Percentiles rank a stretch among this genome's conserved stretches.
These are phyloP conservation scores for Chymomyza fuscimana DNA, from an alignment of 2,888 invertebrate species.

Conservation along the genomic window DNA sequence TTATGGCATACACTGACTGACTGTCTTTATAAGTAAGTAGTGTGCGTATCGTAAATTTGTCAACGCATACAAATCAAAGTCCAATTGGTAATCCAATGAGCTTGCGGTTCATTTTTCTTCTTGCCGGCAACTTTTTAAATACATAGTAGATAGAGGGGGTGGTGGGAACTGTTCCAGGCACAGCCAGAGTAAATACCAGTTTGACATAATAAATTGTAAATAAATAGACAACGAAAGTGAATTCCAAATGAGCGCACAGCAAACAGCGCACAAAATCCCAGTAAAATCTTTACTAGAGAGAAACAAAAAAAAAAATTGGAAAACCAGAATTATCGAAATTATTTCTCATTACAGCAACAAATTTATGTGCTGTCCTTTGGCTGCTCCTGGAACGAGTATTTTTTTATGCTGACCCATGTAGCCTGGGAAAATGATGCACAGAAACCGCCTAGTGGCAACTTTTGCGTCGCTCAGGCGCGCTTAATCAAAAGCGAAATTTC, in stretches of 20 bases:
- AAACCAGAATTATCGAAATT: slow-evolving; percentile 69
- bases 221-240: slow-evolving; percentile 70
- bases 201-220: slow-evolving; percentile 59
- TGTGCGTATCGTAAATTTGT: neutral
- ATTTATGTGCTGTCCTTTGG: slow-evolving; percentile 64
- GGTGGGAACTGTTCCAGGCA: neutral
- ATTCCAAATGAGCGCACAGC: slow-evolving; percentile 54
- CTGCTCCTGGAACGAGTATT: neutral
- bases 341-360: slow-evolving; percentile 69
- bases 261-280: slow-evolving; percentile 12
- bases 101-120: slow-evolving; percentile 54
- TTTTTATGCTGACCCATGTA: slow-evolving; percentile 12
- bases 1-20: slow-evolving; percentile 9
- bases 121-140: slow-evolving; percentile 5
- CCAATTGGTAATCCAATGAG: slow-evolving; percentile 65
- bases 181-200: neutral
- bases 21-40: neutral
- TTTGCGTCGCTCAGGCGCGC: slow-evolving; percentile 53
- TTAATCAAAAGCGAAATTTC: slow-evolving; percentile 63
- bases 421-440: slow-evolving; percentile 8
- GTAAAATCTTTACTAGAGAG: neutral
- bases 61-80: slow-evolving; percentile 61
- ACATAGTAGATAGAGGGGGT: no score
- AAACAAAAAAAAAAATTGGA: slow-evolving; percentile 38
- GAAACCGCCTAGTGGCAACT: neutral